A percentile compares a stretch with the other conserved stretches of the same genome.
These are phyloP conservation scores for Periophthalmus magnuspinnatus DNA, from an alignment of 2,797 vertebrate genomes.

Conservation along the genomic window DNA sequence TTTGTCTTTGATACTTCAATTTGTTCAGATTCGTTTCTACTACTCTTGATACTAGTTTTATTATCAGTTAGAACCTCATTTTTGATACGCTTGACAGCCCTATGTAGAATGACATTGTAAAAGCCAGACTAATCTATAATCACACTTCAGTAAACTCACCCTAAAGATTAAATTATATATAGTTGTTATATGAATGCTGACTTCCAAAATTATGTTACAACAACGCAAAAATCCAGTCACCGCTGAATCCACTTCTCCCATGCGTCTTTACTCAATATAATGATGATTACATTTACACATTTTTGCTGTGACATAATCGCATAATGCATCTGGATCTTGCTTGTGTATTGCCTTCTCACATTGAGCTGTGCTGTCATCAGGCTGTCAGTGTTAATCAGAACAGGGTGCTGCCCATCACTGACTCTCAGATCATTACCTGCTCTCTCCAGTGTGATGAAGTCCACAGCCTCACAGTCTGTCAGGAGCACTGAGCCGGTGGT, in stretches of 20 bases:
- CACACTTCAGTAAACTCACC: no score
- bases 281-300: not conserved
- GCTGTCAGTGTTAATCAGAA: constrained; percentile 61
- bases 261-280: not conserved
- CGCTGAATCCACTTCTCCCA: not conserved
- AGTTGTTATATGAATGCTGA: no score
- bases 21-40: no score
- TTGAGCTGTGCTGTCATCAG: constrained; percentile 57
- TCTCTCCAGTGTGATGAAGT: constrained; percentile 50
- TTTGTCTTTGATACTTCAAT: no score
- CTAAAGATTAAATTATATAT: no score
- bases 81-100: no score
- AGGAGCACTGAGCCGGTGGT: constrained; percentile 27
- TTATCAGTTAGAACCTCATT: no score
- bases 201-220: no score
- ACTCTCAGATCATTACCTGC: constrained; percentile 60
- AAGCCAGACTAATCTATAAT: no score
- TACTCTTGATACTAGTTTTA: no score
- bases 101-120: no score
- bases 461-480: constrained; percentile 48
- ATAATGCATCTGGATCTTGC: not conserved
- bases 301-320: not conserved
- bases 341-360: constrained; percentile 23
- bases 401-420: constrained; percentile 42
- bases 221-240: no score